Conservation (phyloP, 2,888 invertebrate genomes). For the Quadroppia sp. region DNA sequence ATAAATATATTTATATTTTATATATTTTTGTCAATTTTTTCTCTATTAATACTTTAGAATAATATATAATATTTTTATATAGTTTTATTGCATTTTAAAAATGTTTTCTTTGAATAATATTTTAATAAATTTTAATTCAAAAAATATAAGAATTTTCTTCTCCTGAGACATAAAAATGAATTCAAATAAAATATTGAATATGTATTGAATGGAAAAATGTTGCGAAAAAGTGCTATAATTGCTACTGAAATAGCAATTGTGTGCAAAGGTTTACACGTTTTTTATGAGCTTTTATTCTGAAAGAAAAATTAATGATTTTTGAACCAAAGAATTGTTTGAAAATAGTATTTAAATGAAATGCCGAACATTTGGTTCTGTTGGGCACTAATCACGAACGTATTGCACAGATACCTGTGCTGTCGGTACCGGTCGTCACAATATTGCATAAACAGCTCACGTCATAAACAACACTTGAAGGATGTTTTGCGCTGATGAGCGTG, state of each 20-base stretch:
- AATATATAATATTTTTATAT: too few species aligned
- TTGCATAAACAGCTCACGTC: constrained; percentile 35
- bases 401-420: constrained; percentile 12
- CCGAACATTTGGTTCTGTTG: background rate
- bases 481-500: constrained; percentile 27
- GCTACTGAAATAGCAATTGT: constrained; percentile 9
- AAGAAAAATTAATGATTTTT: constrained; percentile 32
- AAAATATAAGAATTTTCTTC: too few species aligned
- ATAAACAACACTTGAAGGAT: constrained; percentile 2
- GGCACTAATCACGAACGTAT: constrained; percentile 25
- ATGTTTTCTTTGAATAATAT: too few species aligned
- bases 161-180: too few species aligned
- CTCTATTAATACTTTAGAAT: too few species aligned
- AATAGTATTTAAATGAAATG: constrained; percentile 5
- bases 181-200: background rate
- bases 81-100: too few species aligned
- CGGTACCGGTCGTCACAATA: constrained; percentile 3
- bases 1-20: constrained; percentile 3
- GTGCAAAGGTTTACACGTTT: constrained; percentile 19
- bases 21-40: background rate
- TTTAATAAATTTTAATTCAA: too few species aligned
- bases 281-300: background rate
- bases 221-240: background rate
- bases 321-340: background rate
- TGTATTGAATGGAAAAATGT: too few species aligned